phyloP scores from a whole-genome alignment of 2,113 vertebrate genomes.

The Sebastes schlegelii region DNA sequence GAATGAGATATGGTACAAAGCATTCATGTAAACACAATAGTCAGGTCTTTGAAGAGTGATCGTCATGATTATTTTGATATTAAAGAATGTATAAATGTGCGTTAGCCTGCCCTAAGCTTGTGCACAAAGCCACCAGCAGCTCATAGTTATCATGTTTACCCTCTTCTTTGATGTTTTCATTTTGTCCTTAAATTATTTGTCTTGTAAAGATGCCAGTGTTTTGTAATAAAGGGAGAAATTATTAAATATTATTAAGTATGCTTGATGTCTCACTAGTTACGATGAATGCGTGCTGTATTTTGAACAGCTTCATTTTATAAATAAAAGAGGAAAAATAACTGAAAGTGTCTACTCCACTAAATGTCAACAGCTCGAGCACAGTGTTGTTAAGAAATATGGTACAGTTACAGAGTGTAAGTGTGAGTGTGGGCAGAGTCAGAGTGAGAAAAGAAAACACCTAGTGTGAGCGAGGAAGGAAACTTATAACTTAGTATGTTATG shows the following conservation, averaged over 20 bases:
- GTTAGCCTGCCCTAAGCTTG: slow-evolving; percentile 22
- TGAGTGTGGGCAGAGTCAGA: neutral
- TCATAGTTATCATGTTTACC: slow-evolving; percentile 23
- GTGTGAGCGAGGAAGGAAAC: slow-evolving; percentile 23
- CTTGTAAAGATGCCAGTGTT: slow-evolving; percentile 85
- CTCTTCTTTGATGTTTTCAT: slow-evolving; percentile 44
- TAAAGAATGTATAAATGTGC: slow-evolving; percentile 49
- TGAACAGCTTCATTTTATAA: slow-evolving; percentile 66
- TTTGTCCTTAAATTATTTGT: slow-evolving; percentile 91
- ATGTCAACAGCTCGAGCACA: neutral
- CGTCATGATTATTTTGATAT: slow-evolving; percentile 40
- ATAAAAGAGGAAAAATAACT: slow-evolving; percentile 54
- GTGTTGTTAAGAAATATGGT: slow-evolving; percentile 15
- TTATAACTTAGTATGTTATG: slow-evolving; percentile 51
- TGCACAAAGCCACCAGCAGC: slow-evolving; percentile 40
- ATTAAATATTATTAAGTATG: slow-evolving; percentile 40
- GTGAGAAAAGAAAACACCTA: slow-evolving; percentile 45
- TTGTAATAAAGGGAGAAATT: slow-evolving; percentile 82
- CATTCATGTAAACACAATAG: slow-evolving; percentile 21
- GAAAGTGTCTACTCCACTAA: slow-evolving; percentile 3
- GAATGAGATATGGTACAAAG: slow-evolving; percentile 17
- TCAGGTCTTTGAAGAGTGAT: slow-evolving; percentile 30
- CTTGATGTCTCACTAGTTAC: slow-evolving; percentile 33
- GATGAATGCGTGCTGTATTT: slow-evolving; percentile 48
- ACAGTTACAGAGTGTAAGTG: neutral